Conservation (phyloP, 2,888 invertebrate genomes). For the Agrochola litura region DNA sequence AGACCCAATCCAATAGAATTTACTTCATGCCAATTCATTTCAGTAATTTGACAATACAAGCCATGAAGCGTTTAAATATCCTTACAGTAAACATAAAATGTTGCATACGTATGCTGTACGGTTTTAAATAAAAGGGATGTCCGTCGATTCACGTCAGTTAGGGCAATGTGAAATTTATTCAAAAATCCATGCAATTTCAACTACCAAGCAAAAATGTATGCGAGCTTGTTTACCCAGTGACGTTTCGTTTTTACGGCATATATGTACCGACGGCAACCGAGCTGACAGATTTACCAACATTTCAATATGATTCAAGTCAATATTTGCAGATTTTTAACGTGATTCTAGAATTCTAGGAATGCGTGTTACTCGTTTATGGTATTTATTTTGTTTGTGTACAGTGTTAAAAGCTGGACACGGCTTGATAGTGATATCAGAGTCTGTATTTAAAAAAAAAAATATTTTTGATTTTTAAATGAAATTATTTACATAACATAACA, state of each 20-base stretch:
- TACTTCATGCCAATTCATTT: slow-evolving; percentile 24
- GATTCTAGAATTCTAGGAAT: not conserved
- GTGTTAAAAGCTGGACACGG: not conserved
- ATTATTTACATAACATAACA: too few species aligned
- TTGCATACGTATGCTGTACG: slow-evolving; percentile 27
- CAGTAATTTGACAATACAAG: slow-evolving; percentile 35
- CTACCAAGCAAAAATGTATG: slow-evolving; percentile 42
- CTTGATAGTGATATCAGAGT: not conserved
- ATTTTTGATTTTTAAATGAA: too few species aligned
- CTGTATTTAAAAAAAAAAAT: too few species aligned
- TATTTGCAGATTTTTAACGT: slow-evolving; percentile 18
- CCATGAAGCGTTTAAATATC: slow-evolving; percentile 39
- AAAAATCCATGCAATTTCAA: slow-evolving; percentile 53
- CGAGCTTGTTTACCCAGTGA: slow-evolving; percentile 45
- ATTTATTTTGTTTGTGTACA: not conserved
- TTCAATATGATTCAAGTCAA: slow-evolving; percentile 21
- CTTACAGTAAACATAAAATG: slow-evolving; percentile 30
- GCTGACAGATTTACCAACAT: slow-evolving; percentile 27
- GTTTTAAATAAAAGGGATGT: slow-evolving; percentile 46
- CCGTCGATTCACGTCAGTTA: slow-evolving; percentile 48
- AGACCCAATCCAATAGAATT: not conserved
- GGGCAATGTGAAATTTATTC: slow-evolving; percentile 53
- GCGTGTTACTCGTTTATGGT: not conserved
- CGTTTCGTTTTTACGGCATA: slow-evolving; percentile 39
- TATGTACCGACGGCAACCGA: slow-evolving; percentile 1